Conservation (phyloP, 2,888 invertebrate genomes). For the Rotaria macrura region DNA sequence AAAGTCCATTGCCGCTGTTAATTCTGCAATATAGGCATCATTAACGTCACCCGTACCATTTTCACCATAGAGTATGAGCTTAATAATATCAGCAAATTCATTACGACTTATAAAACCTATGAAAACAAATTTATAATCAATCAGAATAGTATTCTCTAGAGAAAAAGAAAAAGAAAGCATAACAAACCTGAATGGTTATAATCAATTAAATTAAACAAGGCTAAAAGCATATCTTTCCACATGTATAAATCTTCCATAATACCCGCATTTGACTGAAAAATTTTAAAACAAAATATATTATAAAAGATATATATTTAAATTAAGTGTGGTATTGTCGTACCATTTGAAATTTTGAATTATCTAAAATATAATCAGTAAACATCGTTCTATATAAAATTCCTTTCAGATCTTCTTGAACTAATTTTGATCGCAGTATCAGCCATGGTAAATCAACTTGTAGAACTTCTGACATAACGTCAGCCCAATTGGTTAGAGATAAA, state of each 20-base stretch:
- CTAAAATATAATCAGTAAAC: conserved; percentile 47
- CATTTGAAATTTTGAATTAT: conserved; percentile 16
- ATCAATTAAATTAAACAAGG: conserved; percentile 19
- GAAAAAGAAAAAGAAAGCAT: no score
- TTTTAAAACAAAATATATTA: background rate
- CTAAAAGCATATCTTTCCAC: conserved; percentile 12
- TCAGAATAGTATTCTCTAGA: no score
- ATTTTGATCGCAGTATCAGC: conserved; percentile 70
- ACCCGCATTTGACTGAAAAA: background rate
- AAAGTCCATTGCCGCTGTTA: conserved; percentile 78
- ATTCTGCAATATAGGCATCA: conserved; percentile 65
- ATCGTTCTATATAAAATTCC: conserved; percentile 61
- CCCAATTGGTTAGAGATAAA: conserved; percentile 64
- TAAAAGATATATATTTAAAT: no score
- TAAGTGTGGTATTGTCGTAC: background rate
- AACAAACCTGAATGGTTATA: conserved; percentile 11
- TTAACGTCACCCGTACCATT: background rate
- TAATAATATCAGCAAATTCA: conserved; percentile 16
- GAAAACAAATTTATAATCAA: background rate
- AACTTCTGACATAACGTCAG: conserved; percentile 66
- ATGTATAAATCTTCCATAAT: conserved; percentile 20
- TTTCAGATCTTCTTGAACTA: conserved; percentile 59
- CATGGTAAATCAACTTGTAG: conserved; percentile 74
- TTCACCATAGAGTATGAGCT: background rate
- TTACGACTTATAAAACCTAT: background rate